Evolutionary conservation across 53 echinoderm and acorn worm species (phyloP).

Genomic region (Antedon mediterranea): DNA sequence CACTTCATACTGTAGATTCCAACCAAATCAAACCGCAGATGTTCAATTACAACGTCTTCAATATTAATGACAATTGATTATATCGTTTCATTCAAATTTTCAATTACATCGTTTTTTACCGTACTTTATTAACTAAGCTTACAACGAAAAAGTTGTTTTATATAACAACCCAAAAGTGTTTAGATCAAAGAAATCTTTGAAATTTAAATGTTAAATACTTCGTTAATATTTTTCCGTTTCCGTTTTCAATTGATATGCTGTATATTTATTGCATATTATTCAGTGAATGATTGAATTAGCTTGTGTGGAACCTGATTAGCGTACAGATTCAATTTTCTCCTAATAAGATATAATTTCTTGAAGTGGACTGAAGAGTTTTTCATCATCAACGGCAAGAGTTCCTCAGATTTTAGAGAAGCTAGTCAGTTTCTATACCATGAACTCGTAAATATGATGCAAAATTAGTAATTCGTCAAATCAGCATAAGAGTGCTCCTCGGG

Average conservation of each 20-base stretch:
- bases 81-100: too few relatives aligned
- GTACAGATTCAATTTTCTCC: neutral
- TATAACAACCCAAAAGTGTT: too few relatives aligned
- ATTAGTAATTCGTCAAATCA: neutral
- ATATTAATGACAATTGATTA: too few relatives aligned
- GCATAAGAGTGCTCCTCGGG: neutral
- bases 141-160: too few relatives aligned
- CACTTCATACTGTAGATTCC: too few relatives aligned
- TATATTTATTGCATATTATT: neutral
- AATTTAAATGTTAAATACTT: neutral
- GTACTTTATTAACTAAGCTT: too few relatives aligned
- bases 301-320: neutral
- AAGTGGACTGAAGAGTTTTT: neutral
- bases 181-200: too few relatives aligned
- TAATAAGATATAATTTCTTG: neutral
- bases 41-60: too few relatives aligned
- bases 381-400: neutral
- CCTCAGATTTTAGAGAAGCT: neutral
- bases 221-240: neutral
- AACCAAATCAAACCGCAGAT: too few relatives aligned
- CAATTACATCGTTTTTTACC: too few relatives aligned
- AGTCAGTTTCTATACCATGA: neutral
- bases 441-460: neutral
- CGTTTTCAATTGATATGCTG: neutral
- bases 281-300: neutral